Percentiles rank a stretch among this genome's conserved stretches.
Evolutionary conservation across 2,113 vertebrate genomes (phyloP).

Genomic region (Coturnix japonica): DNA sequence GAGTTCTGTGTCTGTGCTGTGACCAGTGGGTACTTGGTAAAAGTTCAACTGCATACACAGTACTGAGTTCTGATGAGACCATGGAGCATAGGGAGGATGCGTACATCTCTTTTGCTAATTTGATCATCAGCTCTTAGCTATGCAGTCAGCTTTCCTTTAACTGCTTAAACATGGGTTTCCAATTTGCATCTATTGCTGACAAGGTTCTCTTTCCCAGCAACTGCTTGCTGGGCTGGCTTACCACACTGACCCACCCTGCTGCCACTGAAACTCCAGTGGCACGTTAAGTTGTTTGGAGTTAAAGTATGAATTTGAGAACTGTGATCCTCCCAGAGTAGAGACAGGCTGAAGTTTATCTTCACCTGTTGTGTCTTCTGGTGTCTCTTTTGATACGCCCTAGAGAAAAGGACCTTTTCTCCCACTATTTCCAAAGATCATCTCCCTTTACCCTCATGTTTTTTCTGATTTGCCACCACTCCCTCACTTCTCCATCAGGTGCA

Average conservation of each 20-base stretch:
- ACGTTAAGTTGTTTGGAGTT: neutral
- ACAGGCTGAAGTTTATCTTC: neutral
- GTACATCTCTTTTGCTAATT: neutral
- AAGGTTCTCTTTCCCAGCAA: no score
- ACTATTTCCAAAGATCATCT: neutral
- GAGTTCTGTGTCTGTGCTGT: neutral
- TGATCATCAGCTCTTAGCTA: neutral
- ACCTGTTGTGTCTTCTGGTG: neutral
- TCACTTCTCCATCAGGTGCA: conserved; percentile 52
- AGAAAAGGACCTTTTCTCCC: neutral
- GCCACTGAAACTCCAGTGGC: neutral
- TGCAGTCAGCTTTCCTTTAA: neutral
- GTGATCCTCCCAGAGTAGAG: neutral
- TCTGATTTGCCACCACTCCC: neutral
- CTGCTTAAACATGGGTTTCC: neutral
- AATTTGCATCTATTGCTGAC: neutral
- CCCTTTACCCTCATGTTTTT: neutral
- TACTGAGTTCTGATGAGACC: neutral
- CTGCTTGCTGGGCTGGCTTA: neutral
- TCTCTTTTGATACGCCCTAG: neutral
- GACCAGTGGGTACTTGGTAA: neutral
- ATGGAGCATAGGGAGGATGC: neutral
- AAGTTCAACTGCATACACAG: rapidly evolving
- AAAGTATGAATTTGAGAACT: neutral
- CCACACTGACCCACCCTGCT: rapidly evolving